A percentile compares a stretch with the other conserved stretches of the same genome.
phyloP scores from a whole-genome alignment of 2,888 invertebrate genomes.

The Hyposoter didymator region DNA sequence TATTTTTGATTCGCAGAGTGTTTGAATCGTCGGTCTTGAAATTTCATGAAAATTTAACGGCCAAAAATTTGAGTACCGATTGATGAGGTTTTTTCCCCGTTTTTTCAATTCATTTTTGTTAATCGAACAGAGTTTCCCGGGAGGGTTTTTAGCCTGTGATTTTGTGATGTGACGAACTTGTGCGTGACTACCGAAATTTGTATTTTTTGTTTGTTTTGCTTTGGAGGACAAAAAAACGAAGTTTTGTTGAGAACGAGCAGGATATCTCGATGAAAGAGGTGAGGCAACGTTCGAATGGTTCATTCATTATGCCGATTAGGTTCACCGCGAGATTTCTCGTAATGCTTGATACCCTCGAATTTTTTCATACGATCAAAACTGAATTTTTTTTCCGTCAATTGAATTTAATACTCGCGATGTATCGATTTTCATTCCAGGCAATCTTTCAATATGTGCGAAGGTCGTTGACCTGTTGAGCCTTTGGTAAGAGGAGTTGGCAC shows the following conservation, averaged over 20 bases:
- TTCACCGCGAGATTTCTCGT: not conserved
- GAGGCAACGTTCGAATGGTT: not conserved
- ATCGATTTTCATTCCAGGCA: not conserved
- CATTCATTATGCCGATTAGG: not conserved
- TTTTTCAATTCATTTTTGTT: constrained; percentile 11
- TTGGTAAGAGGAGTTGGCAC: not conserved
- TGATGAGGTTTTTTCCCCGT: not conserved
- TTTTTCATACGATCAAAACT: not conserved
- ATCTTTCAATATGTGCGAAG: not conserved
- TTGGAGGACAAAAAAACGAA: constrained; percentile 1
- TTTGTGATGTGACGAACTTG: constrained; percentile 62
- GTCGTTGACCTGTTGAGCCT: constrained; percentile 9
- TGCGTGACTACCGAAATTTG: constrained; percentile 34
- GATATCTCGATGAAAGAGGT: constrained; percentile 52
- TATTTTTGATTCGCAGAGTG: not conserved
- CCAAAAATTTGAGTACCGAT: not conserved
- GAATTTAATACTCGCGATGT: not conserved
- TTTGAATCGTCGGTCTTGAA: not conserved
- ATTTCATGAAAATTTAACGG: not conserved
- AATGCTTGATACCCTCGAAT: not conserved
- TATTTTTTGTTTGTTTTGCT: constrained; percentile 25
- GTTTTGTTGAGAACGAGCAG: constrained; percentile 22
- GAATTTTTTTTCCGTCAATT: not conserved
- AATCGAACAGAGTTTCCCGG: not conserved
- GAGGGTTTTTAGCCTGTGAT: constrained; percentile 27